Base-by-base conservation (phyloP, 2,113 vertebrate species). In the Silurus meridionalis region DNA sequence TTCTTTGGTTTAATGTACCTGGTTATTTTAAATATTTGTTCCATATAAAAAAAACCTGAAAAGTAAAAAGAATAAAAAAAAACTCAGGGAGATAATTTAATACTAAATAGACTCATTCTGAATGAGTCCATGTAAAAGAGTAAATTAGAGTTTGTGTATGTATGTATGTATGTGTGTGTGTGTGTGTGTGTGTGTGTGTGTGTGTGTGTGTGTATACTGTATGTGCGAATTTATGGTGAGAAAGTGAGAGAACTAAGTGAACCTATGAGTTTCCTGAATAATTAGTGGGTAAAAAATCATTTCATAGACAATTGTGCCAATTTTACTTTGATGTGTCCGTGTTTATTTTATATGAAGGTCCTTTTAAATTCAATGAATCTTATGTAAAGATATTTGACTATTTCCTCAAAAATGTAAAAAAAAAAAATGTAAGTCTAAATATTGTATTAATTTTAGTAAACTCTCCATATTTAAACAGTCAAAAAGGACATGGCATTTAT, bases 191-290 rank as follows among this genome's bases (percentile, higher is more conserved):
- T 67, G 75, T 74, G 64, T 46, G 74, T 84, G 63, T 82, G 7
- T 67, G 64, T 48, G 67, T n/a, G 48, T 13, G 8, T 83, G 72
- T 58, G 75, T 83, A 57, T 66, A 61, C 25, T 80, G 72, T 61
- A 82, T 85, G 71, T 86, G 84, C 85, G 85, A 89, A 81, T 90
- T 69, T 89, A 87, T 89, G 90, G 15, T 90, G 90, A 89, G 90
- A 91, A 81, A 93, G 90, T 66, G 86, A 87, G 83, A 80, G 21
- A 75, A 85, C 82, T 71, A 4, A 85, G 63, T 66, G 83, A 85
- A 78, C 78, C 79, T 61, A 46, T 81, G 72, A 67, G 71, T 85
- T 69, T 87, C 89, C 71, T 79, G 48, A 86, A 84, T 85, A 84
- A 75, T 37, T 78, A 37, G 2, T 2, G 25, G 80, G 52, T 48